These are phyloP conservation scores for Pipra filicauda DNA, from an alignment of 2,113 vertebrate genomes.

Conservation along the genomic window DNA sequence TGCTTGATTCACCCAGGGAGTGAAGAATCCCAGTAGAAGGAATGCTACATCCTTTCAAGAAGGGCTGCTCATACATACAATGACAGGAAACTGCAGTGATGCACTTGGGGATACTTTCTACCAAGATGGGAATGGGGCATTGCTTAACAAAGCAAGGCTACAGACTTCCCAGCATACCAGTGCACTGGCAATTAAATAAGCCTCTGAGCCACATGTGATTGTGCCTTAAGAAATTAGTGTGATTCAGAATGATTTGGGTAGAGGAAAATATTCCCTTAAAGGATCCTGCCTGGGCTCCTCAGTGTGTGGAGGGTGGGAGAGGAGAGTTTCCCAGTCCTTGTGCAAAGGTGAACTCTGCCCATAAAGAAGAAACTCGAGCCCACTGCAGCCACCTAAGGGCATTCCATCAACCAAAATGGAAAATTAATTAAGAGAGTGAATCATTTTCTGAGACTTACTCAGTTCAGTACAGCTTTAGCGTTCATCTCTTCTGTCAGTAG, in stretches of 20 bases:
- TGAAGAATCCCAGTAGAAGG: background rate
- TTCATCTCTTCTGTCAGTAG: conserved; percentile 34
- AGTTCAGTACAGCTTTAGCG: conserved; percentile 26
- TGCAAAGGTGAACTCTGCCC: conserved; percentile 61
- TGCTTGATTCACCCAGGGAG: background rate
- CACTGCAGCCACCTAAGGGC: conserved; percentile 60
- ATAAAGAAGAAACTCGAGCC: conserved; percentile 47
- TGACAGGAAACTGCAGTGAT: background rate
- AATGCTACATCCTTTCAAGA: background rate
- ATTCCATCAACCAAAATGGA: conserved; percentile 61
- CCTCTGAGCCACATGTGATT: conserved; percentile 38
- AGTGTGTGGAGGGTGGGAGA: background rate
- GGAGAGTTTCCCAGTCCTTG: conserved; percentile 30
- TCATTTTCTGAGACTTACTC: conserved; percentile 52
- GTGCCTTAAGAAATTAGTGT: conserved; percentile 40
- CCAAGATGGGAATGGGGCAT: background rate
- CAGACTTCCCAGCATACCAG: conserved; percentile 1
- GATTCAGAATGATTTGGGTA: conserved; percentile 46
- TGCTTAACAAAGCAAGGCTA: conserved; percentile 20
- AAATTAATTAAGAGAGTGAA: conserved; percentile 68
- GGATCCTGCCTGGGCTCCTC: conserved; percentile 3
- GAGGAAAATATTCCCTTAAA: conserved; percentile 47
- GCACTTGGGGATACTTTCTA: background rate
- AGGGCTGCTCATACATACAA: background rate
- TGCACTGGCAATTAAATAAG: conserved; percentile 12